Evolutionary conservation across 2,797 vertebrate species (phyloP), one percentile per base, ranked within the genome.

Genomic region (Lepilemur ruficaudatus): DNA sequence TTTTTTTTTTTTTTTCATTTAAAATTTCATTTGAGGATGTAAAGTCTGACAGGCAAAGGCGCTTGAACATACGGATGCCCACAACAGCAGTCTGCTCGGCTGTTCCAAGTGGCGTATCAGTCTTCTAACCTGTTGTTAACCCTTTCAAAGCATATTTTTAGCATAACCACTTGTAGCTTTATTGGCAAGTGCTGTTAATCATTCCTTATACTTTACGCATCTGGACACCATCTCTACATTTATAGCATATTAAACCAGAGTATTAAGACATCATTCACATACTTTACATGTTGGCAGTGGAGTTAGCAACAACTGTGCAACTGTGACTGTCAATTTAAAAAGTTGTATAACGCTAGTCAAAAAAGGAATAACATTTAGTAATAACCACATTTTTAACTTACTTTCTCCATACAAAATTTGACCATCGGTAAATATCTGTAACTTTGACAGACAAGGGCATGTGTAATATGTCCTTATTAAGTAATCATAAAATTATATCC

Each of bases 91-190:
- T 52, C 96, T 97, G 57, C 96, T 97, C 41, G 79, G 96, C 95
- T 91, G 88, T 91, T 89, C 93, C 75, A 93, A 96, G 95, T 0
- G 15, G 48, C 50, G 59, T 96, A 95, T 91, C 86, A 97, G 87
- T 93, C 96, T 94, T 89, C 97, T 97, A 93, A 94, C 90, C 89
- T 25, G 95, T 75, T 92, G 94, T 97, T 98, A 97, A 97, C 98
- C 96, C 95, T 95, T 96, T 94, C 84, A 55, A 95, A 95, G 97
- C 73, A 32, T 98, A 98, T 98, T 98, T 98, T 98, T 98, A 98
- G 98, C 97, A 94, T 82, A 92, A 93, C 95, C 93, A 97, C 95
- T 97, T 98, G 98, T 96, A 96, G 97, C 97, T 94, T 93, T 97
- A 59, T 35, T 95, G 96, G 98, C 97, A 97, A 98, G 97, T 97